Base-by-base conservation (phyloP, 2,113 vertebrate species). In the Hemibagrus wyckioides region DNA sequence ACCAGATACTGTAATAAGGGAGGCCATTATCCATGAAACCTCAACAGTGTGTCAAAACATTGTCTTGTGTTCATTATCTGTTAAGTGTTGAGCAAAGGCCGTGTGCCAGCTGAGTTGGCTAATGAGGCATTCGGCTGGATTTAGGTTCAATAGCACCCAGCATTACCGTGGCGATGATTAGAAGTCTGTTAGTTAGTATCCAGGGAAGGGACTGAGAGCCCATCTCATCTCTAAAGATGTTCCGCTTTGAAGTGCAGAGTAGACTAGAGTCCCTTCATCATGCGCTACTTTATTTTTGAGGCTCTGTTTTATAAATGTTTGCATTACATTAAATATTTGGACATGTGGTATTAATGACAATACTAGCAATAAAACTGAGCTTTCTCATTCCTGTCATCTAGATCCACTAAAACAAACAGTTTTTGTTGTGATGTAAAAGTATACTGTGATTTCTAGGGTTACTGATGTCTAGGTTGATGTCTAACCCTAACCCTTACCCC, bases 41-140 rank as follows among this genome's bases (percentile, higher is more conserved):
- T 84, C 57, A 67, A 81, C 81, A 81, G 48, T 84, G 65, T 81
- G 83, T 87, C 88, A 91, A 89, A 89, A 86, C 81, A 83, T 83
- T 63, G 84, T 83, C 86, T 86, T 90, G 88, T 65, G 79, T 67
- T 89, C 48, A 92, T 92, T 90, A 90, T 91, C 89, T 81, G 84
- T 83, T 83, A 89, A 92, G 67, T 89, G 87, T 89, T 90, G 86
- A 90, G 93, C 90, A 92, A 92, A 94, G 92, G 92, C 87, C 84
- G 73, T 88, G 83, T 57, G 83, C 91, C 92, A 87, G 89, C 81
- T 85, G 83, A 88, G 91, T 87, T 91, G 87, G 86, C 87, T 94
- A 92, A 94, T 93, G 92, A 94, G 89, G 83, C 88, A 92, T 93
- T 94, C 92, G 93, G 92, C 89, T 90, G 88, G 90, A 92, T 91